phyloP scores from a whole-genome alignment of 64 coral and sea anemone species.

The Montipora sp. region DNA sequence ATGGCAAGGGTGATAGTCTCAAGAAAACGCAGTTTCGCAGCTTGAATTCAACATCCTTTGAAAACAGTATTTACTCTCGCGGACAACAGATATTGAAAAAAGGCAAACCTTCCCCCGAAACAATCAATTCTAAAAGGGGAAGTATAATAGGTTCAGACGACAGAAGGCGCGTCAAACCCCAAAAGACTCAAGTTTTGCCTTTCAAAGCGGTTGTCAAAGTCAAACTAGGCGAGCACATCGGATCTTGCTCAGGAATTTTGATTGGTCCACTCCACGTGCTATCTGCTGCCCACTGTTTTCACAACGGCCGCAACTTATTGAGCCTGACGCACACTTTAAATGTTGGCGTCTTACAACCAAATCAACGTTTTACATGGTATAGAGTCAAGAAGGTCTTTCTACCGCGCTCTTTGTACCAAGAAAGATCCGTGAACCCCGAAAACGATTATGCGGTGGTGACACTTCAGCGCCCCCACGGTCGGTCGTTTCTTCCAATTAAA shows the following conservation, averaged over 20 bases:
- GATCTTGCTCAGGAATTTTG: slow-evolving; percentile 15
- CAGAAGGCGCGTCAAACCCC: background rate
- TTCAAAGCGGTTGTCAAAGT: slow-evolving; percentile 43
- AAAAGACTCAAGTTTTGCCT: background rate
- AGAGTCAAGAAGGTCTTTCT: background rate
- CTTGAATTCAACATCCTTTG: background rate
- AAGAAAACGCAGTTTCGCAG: background rate
- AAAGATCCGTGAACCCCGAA: background rate
- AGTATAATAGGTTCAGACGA: slow-evolving; percentile 39
- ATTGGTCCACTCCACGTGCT: slow-evolving; percentile 30
- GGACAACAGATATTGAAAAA: background rate
- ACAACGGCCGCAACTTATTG: background rate
- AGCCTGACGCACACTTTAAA: background rate
- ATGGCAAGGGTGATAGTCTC: background rate
- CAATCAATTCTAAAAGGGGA: background rate
- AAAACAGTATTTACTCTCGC: background rate
- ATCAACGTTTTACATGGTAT: background rate
- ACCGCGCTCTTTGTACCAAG: slow-evolving; percentile 18
- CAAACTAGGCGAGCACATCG: background rate
- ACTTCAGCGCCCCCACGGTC: slow-evolving; percentile 1
- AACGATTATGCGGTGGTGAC: slow-evolving; percentile 7
- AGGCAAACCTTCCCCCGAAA: background rate
- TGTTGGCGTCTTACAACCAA: slow-evolving; percentile 14
- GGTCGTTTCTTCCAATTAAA: slow-evolving; percentile 10
- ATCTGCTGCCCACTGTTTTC: slow-evolving; percentile 41